These are phyloP conservation scores for Oostethus manadensis DNA, from an alignment of 2,113 vertebrate genomes.

Conservation along the genomic window DNA sequence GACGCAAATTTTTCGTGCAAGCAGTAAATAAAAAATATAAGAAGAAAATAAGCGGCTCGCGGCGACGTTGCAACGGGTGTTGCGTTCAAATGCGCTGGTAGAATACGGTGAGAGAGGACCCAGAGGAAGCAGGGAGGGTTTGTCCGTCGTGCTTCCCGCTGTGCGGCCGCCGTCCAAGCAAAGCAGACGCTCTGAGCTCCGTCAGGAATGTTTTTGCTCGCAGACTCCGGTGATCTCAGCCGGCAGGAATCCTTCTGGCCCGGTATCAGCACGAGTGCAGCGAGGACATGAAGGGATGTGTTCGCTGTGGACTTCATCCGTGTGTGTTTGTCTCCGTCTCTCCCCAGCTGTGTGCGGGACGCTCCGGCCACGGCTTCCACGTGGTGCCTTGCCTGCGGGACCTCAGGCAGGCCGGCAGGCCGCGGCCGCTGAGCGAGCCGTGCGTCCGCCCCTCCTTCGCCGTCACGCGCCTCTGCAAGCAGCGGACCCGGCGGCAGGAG, in stretches of 20 bases:
- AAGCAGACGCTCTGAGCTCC: slow-evolving; percentile 37
- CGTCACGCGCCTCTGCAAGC: slow-evolving; percentile 50
- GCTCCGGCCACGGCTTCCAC: slow-evolving; percentile 67
- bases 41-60: no score
- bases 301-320: slow-evolving; percentile 13
- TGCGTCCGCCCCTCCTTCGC: slow-evolving; percentile 57
- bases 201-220: slow-evolving; percentile 48
- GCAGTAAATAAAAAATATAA: no score
- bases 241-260: slow-evolving; percentile 54
- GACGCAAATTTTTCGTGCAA: no score
- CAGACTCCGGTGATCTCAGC: slow-evolving; percentile 54
- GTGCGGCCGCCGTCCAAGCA: no score
- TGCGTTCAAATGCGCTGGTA: neutral
- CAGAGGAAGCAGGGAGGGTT: slow-evolving; percentile 23
- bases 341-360: slow-evolving; percentile 78
- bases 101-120: slow-evolving; percentile 44
- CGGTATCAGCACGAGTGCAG: slow-evolving; percentile 23
- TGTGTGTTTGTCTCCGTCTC: slow-evolving; percentile 18
- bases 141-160: no score
- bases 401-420: slow-evolving; percentile 64
- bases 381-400: slow-evolving; percentile 75
- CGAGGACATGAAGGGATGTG: slow-evolving; percentile 23
- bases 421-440: slow-evolving; percentile 58
- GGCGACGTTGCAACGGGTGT: neutral
- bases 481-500: slow-evolving; percentile 63